Conservation (phyloP, 2,888 invertebrate species). For the Synanthedon andrenaeformis region DNA sequence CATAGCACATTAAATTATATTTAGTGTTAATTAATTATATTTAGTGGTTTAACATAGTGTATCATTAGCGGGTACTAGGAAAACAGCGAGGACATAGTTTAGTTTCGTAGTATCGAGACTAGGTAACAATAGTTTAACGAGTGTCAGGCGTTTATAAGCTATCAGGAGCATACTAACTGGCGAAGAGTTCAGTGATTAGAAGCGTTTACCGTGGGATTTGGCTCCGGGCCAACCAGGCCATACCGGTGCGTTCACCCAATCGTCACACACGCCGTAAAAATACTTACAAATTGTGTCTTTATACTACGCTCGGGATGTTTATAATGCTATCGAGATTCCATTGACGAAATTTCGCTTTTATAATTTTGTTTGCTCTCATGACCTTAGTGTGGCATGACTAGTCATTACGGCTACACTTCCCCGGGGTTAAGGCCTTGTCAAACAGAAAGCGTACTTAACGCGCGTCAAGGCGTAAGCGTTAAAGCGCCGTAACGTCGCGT, state of each 20-base stretch:
- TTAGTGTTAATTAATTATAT: not conserved
- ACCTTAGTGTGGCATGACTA: too few relatives aligned
- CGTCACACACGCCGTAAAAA: conserved; percentile 32
- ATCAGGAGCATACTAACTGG: conserved; percentile 54
- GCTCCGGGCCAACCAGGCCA: conserved; percentile 62
- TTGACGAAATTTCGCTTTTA: not conserved
- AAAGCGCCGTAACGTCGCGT: too few relatives aligned
- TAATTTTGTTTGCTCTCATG: not conserved
- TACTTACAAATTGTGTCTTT: conserved; percentile 53
- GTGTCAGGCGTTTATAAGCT: conserved; percentile 58
- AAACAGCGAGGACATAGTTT: conserved; percentile 1
- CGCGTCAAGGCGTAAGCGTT: too few relatives aligned
- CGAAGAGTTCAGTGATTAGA: conserved; percentile 55
- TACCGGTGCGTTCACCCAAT: conserved; percentile 59
- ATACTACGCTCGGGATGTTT: conserved; percentile 26
- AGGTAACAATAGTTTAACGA: conserved; percentile 31
- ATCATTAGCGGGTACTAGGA: conserved; percentile 2
- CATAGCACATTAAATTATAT: not conserved
- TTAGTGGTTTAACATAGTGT: conserved; percentile 2
- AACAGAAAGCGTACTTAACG: too few relatives aligned
- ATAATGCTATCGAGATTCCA: conserved; percentile 9
- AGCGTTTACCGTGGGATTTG: conserved; percentile 63
- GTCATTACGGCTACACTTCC: too few relatives aligned
- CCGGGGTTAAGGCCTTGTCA: too few relatives aligned
- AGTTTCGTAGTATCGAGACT: conserved; percentile 8